Conservation (phyloP, 2,888 invertebrate genomes). For the Ganaspis brasiliensis region DNA sequence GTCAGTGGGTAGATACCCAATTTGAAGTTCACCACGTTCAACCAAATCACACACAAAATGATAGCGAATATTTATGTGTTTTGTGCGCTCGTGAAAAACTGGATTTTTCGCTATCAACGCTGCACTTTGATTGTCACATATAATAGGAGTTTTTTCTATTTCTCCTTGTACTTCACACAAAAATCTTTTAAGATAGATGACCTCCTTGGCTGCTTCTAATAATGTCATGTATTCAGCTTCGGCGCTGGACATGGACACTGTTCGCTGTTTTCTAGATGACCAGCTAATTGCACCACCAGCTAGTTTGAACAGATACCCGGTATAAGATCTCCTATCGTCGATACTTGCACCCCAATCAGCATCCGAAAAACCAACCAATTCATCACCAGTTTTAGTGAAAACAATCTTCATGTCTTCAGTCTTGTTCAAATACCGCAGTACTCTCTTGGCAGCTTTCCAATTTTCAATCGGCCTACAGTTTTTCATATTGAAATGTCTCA, state of each 20-base stretch:
- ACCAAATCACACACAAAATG: slow-evolving; percentile 29
- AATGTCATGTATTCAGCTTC: slow-evolving; percentile 47
- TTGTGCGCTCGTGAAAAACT: slow-evolving; percentile 41
- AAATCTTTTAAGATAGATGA: slow-evolving; percentile 30
- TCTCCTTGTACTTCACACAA: slow-evolving; percentile 24
- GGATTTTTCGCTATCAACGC: slow-evolving; percentile 24
- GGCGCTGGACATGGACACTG: slow-evolving; percentile 42
- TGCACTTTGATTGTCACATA: slow-evolving; percentile 43
- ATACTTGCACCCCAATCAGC: slow-evolving; percentile 41
- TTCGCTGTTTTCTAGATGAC: slow-evolving; percentile 31
- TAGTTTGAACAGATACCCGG: slow-evolving; percentile 45
- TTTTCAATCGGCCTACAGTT: slow-evolving; percentile 64
- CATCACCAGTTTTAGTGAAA: not conserved
- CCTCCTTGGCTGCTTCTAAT: slow-evolving; percentile 34
- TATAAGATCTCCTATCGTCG: slow-evolving; percentile 44
- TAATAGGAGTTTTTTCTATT: slow-evolving; percentile 11
- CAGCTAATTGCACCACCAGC: slow-evolving; percentile 26
- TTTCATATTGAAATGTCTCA: slow-evolving; percentile 66
- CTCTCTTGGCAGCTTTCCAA: slow-evolving; percentile 53
- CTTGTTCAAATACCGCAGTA: slow-evolving; percentile 47
- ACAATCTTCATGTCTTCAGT: slow-evolving; percentile 45
- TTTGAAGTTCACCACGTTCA: no score
- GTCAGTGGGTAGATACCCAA: slow-evolving; percentile 18
- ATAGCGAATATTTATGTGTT: slow-evolving; percentile 45
- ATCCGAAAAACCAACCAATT: slow-evolving; percentile 25